phyloP scores from a whole-genome alignment of 2,113 vertebrate genomes.

The Glaucomys volans region DNA sequence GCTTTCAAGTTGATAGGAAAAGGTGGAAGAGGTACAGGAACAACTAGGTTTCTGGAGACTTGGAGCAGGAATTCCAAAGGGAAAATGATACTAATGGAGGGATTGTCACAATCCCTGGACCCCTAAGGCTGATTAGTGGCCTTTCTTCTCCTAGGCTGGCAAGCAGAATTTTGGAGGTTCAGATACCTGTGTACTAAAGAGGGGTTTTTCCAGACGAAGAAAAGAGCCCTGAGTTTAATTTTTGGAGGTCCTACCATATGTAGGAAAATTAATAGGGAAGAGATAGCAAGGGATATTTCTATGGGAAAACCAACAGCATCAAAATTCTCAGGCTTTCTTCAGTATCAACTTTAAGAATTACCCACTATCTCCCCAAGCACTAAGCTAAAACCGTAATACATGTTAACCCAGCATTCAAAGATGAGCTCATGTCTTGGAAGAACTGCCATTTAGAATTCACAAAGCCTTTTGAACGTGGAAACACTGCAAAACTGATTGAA shows the following conservation, averaged over 20 bases:
- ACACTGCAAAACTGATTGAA: background rate
- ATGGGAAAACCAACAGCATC: background rate
- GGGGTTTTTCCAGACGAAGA: background rate
- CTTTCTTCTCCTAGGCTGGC: background rate
- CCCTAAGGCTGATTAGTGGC: background rate
- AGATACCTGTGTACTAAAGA: background rate
- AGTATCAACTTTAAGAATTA: background rate
- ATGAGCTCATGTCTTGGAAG: background rate
- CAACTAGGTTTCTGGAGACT: background rate
- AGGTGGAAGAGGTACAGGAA: background rate
- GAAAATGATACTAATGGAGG: background rate
- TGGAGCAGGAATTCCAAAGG: background rate
- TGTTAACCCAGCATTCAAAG: background rate
- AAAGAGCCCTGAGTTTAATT: background rate
- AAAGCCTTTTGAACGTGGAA: background rate
- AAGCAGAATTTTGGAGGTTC: background rate
- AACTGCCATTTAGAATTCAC: background rate
- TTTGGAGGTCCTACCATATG: background rate
- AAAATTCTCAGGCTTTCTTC: slow-evolving; percentile 1
- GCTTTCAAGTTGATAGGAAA: background rate
- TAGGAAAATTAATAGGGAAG: background rate
- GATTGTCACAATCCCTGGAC: background rate
- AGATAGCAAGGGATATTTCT: background rate
- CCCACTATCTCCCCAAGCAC: background rate
- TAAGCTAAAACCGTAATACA: background rate